Base-by-base conservation (phyloP, 1,140 invertebrate genomes). In the Diachasmimorpha longicaudata region DNA sequence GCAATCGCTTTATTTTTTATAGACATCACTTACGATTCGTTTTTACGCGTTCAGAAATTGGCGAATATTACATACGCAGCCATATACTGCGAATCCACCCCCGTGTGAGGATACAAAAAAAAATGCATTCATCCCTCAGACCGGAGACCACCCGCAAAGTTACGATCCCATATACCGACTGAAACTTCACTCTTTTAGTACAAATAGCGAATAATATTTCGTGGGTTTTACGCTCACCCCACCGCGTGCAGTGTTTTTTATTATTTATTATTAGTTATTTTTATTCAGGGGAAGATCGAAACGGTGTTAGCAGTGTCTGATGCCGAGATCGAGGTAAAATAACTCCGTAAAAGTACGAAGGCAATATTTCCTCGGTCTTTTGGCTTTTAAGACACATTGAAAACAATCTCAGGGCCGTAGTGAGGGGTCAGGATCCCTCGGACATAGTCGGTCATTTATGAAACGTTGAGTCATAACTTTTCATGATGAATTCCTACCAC, bases 131-230 rank as follows among this genome's bases (percentile, higher is more conserved):
- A 23, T 25, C 70, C 19, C 21, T 19, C 21, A 31, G 31, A 31
- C 73, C 79, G 78, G 85, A 85, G 85, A 84, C 81, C 78, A 81
- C 74, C 79, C 78, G 79, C 77, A 77, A 82, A 78, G 86, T 87
- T 87, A 87, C 81, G 85, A 85, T 83, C 78, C 81, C 81, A 83
- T 86, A 86, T 86, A 85, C 78, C 80, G 48, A 81, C 52, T 70
- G 77, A 36, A 81, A 52, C 77, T 85, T 85, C 85, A 83, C 86
- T 86, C 81, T 86, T 86, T 86, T 85, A 86, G 82, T 82, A 81
- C 83, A 74, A 83, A 87, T 85, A 84, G 81, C 80, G 81, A 75
- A 85, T 81, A 83, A 81, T 79, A 71, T 71, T 48, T 39, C 23
- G 46, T 25, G 9, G 25, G 70, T 71, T 72, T 72, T 55, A 55